Base-by-base conservation (phyloP, 2,113 vertebrate species). In the Phasianus colchicus region DNA sequence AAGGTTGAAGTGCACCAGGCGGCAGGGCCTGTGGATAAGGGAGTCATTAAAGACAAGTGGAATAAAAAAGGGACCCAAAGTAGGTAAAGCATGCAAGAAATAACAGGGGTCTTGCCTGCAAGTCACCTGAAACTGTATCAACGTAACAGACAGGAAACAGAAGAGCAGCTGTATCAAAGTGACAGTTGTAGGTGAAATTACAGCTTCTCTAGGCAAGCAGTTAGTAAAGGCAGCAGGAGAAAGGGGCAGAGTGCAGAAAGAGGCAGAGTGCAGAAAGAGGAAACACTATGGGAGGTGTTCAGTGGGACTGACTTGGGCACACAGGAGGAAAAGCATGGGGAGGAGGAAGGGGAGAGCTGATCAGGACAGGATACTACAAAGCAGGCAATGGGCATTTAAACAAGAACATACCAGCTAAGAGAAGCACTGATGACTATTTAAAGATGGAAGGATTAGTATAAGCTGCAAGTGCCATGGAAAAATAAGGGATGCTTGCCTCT, bases 1-100 rank as follows among this genome's bases (percentile, higher is more conserved):
- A 98, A 97, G 97, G 97, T 96, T 99, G 99, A 97, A 98, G 89
- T 90, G 97, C 96, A 98, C 98, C 98, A 96, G 97, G 97, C 74
- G 97, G 98, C 95, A 99, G 95, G 57, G 98, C 97, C 96, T 99
- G 98, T 32, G 97, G 97, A 94, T 97, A 96, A 92, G 98, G 96
- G 94, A 96, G 95, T 87, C 97, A 98, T 97, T 93, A 96, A 94
- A 96, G 77, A 87, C 88, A 86, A 89, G 58, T 66, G 89, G 58
- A 78, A 83, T 95, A 55, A 92, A 90, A 61, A 90, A 65, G n/a
- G 42, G 76, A 47, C 79, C 91, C 50, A 92, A 78, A n/a, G 69
- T 21, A 86, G 89, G 66, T 73, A 84, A 90, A 93, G 60, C 90
- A 96, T 94, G 73, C 87, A 93, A 50, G 78, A 95, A 91, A 52